These are phyloP conservation scores for Subanguina moxae DNA, from an alignment of 1,140 invertebrate species.

Conservation along the genomic window DNA sequence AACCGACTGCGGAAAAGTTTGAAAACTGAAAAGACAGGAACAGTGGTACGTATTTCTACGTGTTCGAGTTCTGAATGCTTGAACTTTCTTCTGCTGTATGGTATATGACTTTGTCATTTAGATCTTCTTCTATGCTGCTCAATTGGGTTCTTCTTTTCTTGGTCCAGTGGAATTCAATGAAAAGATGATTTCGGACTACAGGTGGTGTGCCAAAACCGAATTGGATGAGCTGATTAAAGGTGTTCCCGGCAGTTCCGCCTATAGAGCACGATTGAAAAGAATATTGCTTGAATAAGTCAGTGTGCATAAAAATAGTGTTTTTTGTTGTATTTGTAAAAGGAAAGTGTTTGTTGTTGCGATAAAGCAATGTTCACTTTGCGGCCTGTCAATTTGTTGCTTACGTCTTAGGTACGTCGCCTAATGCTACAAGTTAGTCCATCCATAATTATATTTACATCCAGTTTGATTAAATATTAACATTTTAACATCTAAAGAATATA, in stretches of 20 bases:
- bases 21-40: conserved; percentile 16
- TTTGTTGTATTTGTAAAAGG: neutral
- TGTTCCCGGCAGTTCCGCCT: neutral
- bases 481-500: no score
- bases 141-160: conserved; percentile 15
- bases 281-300: conserved; percentile 19
- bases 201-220: conserved; percentile 44
- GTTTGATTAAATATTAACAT: no score
- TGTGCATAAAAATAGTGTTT: neutral
- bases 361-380: no score
- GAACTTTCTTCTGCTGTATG: no score
- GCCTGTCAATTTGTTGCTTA: no score
- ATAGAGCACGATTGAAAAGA: neutral
- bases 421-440: no score
- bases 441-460: no score
- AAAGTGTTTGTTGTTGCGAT: no score
- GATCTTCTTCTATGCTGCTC: conserved; percentile 48
- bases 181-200: conserved; percentile 29
- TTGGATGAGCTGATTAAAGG: neutral
- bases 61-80: neutral
- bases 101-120: conserved; percentile 6
- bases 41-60: conserved; percentile 19
- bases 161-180: conserved; percentile 18
- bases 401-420: no score
- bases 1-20: conserved; percentile 23